phyloP scores from a whole-genome alignment of 2,888 invertebrate species.

The Scrobipalpa costella region DNA sequence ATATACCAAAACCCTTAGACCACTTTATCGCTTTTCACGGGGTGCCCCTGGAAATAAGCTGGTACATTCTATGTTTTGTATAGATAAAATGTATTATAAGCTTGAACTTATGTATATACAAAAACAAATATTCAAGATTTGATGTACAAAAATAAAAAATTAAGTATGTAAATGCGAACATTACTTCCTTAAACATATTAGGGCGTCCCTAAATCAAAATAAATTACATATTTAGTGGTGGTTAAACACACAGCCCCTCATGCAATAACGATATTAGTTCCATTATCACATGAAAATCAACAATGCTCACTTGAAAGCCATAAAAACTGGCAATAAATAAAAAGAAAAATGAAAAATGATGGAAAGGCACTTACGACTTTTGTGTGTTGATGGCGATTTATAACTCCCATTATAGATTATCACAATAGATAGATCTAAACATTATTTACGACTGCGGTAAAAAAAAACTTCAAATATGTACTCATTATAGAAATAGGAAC shows the following conservation, averaged over 20 bases:
- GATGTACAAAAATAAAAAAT: too few species aligned
- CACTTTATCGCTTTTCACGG: too few species aligned
- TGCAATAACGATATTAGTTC: slow-evolving; percentile 24
- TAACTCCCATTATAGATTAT: neutral
- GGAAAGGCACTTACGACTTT: neutral
- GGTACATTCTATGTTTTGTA: too few species aligned
- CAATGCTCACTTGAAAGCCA: slow-evolving; percentile 20
- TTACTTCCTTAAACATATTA: neutral
- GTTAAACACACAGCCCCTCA: slow-evolving; percentile 12
- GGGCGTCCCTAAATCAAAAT: slow-evolving; percentile 17
- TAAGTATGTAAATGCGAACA: neutral
- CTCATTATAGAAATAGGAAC: too few species aligned
- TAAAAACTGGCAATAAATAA: slow-evolving; percentile 7
- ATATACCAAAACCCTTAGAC: too few species aligned
- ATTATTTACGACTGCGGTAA: neutral
- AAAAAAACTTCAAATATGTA: neutral
- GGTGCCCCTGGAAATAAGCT: too few species aligned
- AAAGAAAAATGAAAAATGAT: slow-evolving; percentile 12
- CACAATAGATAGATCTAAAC: too few species aligned
- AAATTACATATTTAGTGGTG: slow-evolving; percentile 19
- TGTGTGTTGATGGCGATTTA: neutral
- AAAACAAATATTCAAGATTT: too few species aligned
- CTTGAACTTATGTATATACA: too few species aligned
- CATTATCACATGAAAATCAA: slow-evolving; percentile 30
- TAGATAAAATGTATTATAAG: too few species aligned